These are phyloP conservation scores for Pangasius djambal DNA, from an alignment of 2,797 vertebrate species.

Conservation along the genomic window DNA sequence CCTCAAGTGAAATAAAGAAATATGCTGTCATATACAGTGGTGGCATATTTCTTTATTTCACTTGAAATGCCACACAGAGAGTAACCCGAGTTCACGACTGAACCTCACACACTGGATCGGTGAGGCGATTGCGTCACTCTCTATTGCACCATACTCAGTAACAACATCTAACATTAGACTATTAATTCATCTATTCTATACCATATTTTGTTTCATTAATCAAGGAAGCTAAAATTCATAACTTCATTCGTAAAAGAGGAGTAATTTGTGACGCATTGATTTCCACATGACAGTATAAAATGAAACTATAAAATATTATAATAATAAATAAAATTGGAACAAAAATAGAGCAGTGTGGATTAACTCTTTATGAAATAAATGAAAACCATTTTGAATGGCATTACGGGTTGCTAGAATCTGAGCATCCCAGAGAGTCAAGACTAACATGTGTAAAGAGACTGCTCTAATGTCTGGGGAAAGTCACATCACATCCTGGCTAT, in stretches of 20 bases:
- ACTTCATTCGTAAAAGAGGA: background rate
- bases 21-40: no score
- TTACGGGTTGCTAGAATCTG: background rate
- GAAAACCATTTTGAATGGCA: background rate
- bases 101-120: background rate
- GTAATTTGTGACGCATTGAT: background rate
- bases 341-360: background rate
- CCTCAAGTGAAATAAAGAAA: background rate
- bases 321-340: background rate
- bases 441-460: constrained; percentile 22
- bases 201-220: background rate
- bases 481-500: constrained; percentile 34
- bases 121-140: background rate
- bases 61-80: background rate
- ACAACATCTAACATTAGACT: background rate
- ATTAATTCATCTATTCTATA: background rate
- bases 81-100: background rate
- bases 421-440: background rate
- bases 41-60: no score
- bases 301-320: background rate
- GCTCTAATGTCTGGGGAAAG: constrained; percentile 24
- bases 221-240: background rate
- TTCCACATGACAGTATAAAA: background rate
- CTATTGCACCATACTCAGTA: background rate
- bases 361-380: background rate